Evolutionary conservation across 2,797 vertebrate genomes (phyloP).

Genomic region (Hypotaenidia okinawae): DNA sequence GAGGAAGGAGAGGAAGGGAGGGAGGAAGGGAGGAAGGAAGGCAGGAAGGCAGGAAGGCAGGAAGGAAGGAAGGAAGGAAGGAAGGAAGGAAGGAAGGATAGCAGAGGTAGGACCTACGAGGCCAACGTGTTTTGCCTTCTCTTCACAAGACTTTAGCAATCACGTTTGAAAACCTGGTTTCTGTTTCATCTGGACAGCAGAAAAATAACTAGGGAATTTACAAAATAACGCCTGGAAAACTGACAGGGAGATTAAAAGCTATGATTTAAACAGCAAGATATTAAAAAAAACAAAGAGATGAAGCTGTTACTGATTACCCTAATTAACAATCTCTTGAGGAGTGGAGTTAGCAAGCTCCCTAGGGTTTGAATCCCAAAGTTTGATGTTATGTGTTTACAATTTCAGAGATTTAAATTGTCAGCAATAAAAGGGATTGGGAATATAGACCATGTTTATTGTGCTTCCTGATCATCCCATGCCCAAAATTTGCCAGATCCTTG

Average conservation of each 20-base stretch:
- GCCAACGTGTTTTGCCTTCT: not conserved
- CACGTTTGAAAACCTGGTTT: not conserved
- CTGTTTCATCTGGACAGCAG: not conserved
- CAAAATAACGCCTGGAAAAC: not conserved
- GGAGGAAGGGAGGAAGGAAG: too few relatives aligned
- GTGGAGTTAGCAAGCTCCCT: not conserved
- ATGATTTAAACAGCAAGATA: not conserved
- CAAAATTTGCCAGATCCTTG: not conserved
- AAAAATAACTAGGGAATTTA: not conserved
- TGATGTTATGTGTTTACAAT: not conserved
- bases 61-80: not conserved
- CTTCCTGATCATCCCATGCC: not conserved
- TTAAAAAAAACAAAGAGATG: not conserved
- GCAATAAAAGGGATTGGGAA: not conserved
- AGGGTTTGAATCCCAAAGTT: not conserved
- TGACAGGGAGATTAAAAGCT: not conserved
- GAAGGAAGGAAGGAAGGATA: not conserved
- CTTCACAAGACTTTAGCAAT: not conserved
- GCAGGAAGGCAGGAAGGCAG: too few relatives aligned
- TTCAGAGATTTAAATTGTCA: not conserved
- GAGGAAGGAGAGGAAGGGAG: too few relatives aligned
- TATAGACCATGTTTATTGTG: not conserved
- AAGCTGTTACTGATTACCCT: constrained; percentile 1
- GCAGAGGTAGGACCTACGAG: not conserved
- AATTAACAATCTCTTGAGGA: not conserved